Base-by-base conservation (phyloP, 2,113 vertebrate species). In the Bungarus multicinctus region DNA sequence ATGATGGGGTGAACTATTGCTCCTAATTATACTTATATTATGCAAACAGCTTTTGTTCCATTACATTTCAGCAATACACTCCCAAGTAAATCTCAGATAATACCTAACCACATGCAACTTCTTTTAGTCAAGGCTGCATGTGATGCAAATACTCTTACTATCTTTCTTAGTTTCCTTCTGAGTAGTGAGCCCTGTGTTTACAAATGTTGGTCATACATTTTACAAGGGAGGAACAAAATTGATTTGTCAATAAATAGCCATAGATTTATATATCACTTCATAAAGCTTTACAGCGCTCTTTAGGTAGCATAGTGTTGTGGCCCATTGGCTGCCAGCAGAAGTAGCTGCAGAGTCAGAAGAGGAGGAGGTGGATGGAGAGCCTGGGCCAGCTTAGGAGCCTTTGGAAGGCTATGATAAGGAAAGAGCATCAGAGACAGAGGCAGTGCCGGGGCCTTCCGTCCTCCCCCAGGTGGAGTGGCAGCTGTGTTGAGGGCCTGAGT, bases 101-200 rank as follows among this genome's bases (percentile, higher is more conserved):
- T 50, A 74, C 58, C 92, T 57, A 64, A 52, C 3, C 0, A 8
- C 27, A 20, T 39, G 11, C 23, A 90, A 30, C 52, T 69, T 91
- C 90, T 91, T n/a, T 91, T 90, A 58, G 89, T 25, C 54, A 8
- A 14, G 93, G 93, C 69, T 34, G 87, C 89, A 74, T 47, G 16
- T n/a, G 27, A 50, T 18, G 43, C 53, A 85, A 39, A 92, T 47
- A 45, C 85, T 69, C 12, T 12, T 34, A 34, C 4, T 54, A 16
- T 57, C 55, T 69, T 16, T n/a, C 5, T 45, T 18, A 55, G 16
- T 53, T n/a, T 57, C 9, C 20, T 93, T 47, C 16, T 16, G 3
- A 27, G 0, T 14, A 30, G 39, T 43, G 47, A n/a, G 55, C 89
- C 85, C n/a, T 39, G 85, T 90, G 74, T 43, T 86, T 88, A 58